Evolutionary conservation across 2,797 vertebrate genomes (phyloP), one percentile per base, ranked within the genome.

Genomic region (Pantherophis vulpinus): DNA sequence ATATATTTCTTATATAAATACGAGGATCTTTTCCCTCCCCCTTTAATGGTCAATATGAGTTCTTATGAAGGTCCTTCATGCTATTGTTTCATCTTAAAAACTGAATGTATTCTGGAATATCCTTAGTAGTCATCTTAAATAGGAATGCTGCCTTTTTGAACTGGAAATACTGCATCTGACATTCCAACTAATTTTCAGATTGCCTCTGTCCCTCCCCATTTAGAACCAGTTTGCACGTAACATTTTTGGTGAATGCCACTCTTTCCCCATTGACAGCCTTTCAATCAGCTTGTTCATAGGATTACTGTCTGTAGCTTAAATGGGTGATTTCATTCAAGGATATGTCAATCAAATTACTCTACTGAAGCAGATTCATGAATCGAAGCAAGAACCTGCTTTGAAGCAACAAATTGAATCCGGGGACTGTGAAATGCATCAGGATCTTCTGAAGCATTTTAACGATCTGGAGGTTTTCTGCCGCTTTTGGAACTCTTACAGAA

Each of bases 21-120:
- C 23, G 87, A 87, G 92, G 92, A 94, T 37, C 61, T 91, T 29
- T 59, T n/a, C 91, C 92, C 91, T 5, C 27, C 89, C 32, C 92
- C 94, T 42, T 88, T 7, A 92, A 32, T 92, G 95, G 91, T 93
- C 86, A 56, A 91, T 95, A 95, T 86, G 94, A 94, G 60, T 90
- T 37, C 32, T 74, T 94, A 92, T 90, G 94, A 93, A 94, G 74
- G 37, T 79, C 47, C 10, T 47, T 47, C 27, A 74, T 74, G 74
- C 10, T 47, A 47, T 11, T 83, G 37, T 83, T 83, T 47, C 1
- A 2, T 4, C 20, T 83, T 47, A 47, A 42, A 83, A 83, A 47
- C 74, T 47, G 0, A 83, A 23, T 11, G 10, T 47, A 47, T 83
- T 83, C 37, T 11, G 74, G 20, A 47, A 47, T 83, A 42, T 12